phyloP scores from a whole-genome alignment of 2,797 vertebrate species.

The Chiloscyllium punctatum region DNA sequence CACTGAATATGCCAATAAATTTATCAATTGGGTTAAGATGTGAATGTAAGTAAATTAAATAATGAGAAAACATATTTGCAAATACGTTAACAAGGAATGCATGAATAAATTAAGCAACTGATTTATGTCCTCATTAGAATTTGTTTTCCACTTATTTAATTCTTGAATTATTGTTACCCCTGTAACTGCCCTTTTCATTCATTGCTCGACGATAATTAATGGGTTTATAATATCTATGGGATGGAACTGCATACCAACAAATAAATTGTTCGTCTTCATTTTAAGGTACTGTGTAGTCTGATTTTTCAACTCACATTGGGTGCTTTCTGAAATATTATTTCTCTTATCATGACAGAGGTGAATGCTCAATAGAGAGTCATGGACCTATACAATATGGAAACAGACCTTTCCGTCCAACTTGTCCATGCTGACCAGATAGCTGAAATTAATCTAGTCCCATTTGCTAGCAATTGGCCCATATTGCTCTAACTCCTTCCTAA shows the following conservation, averaged over 20 bases:
- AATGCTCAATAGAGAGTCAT: no score
- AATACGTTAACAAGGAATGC: neutral
- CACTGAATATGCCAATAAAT: neutral
- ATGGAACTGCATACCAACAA: neutral
- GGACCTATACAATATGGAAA: no score
- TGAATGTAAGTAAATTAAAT: slow-evolving; percentile 7
- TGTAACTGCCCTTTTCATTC: neutral
- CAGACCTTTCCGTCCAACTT: no score
- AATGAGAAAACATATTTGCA: neutral
- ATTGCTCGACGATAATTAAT: neutral
- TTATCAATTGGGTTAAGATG: neutral
- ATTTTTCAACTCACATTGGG: neutral
- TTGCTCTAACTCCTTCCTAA: no score
- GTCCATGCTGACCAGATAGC: no score
- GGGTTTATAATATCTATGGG: neutral
- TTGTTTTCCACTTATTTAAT: slow-evolving; percentile 30
- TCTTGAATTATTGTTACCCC: neutral
- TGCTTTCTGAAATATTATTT: neutral
- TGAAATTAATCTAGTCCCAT: no score
- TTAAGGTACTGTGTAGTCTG: neutral
- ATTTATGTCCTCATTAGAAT: slow-evolving; percentile 19
- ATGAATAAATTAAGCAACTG: slow-evolving; percentile 14
- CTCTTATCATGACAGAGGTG: no score
- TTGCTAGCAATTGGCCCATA: no score
- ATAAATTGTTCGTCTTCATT: neutral